Conservation (phyloP, 2,888 invertebrate species). For the Acleris laterana region DNA sequence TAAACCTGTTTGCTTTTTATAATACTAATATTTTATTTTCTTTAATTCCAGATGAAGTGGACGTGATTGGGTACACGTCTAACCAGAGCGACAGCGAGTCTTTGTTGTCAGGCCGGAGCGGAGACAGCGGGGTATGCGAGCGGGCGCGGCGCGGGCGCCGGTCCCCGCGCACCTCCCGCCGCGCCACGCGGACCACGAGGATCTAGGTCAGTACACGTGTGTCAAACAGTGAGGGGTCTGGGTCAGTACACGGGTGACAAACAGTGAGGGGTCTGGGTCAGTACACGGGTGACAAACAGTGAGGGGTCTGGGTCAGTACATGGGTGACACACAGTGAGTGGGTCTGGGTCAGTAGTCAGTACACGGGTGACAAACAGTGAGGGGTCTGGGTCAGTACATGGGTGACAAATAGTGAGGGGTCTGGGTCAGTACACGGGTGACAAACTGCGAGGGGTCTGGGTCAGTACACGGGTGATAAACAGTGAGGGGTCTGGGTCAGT, state of each 20-base stretch:
- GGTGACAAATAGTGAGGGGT: neutral
- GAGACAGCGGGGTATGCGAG: constrained; percentile 86
- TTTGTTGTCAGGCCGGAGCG: constrained; percentile 90
- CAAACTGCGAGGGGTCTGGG: neutral
- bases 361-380: neutral
- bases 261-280: no score
- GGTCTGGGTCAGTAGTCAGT: neutral
- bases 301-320: neutral
- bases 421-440: neutral
- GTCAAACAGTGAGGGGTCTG: neutral
- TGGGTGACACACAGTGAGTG: neutral
- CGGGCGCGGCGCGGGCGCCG: constrained; percentile 83
- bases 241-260: neutral
- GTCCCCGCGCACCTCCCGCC: constrained; percentile 59
- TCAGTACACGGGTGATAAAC: neutral
- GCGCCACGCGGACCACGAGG: constrained; percentile 57
- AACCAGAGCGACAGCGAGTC: constrained; percentile 94
- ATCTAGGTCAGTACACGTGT: constrained; percentile 62
- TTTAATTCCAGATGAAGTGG: constrained; percentile 89
- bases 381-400: neutral
- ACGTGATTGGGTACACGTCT: constrained; percentile 93
- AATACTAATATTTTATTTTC: neutral
- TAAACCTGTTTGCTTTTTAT: neutral
- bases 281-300: neutral
- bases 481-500: no score